Conservation (phyloP, 2,888 invertebrate genomes). For the Tetanocera ferruginea region DNA sequence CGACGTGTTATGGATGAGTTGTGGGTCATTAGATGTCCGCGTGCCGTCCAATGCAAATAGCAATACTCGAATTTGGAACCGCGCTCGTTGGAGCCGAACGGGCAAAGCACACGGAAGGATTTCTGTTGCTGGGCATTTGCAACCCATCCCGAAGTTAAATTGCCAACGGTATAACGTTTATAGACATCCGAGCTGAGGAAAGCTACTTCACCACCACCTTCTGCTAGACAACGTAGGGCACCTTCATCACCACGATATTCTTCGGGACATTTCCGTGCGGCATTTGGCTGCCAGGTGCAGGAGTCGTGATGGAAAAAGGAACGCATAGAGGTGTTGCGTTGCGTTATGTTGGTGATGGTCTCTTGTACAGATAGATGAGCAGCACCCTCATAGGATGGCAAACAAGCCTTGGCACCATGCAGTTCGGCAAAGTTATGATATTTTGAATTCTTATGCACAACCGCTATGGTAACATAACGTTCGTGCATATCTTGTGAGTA, state of each 20-base stretch:
- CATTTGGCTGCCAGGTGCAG: conserved; percentile 72
- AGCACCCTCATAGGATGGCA: conserved; percentile 83
- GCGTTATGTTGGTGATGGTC: conserved; percentile 69
- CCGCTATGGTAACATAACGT: conserved; percentile 73
- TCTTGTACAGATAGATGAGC: conserved; percentile 76
- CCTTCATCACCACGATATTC: conserved; percentile 73
- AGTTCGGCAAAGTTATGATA: conserved; percentile 76
- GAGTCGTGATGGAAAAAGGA: conserved; percentile 78
- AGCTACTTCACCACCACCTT: conserved; percentile 83
- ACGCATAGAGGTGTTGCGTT: conserved; percentile 55
- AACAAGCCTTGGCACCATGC: conserved; percentile 80
- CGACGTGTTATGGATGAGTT: conserved; percentile 72
- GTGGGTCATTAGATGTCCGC: conserved; percentile 78
- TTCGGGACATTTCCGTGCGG: conserved; percentile 67
- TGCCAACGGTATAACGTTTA: conserved; percentile 74
- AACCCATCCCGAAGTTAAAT: conserved; percentile 71
- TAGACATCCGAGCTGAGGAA: conserved; percentile 78
- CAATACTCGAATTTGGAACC: conserved; percentile 70
- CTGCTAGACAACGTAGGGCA: conserved; percentile 77
- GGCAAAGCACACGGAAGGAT: conserved; percentile 75
- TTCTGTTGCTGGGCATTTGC: conserved; percentile 58
- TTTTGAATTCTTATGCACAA: conserved; percentile 75
- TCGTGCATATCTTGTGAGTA: conserved; percentile 64
- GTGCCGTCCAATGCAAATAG: conserved; percentile 78
- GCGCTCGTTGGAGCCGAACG: conserved; percentile 66